A percentile compares a stretch with the other conserved stretches of the same genome.
These are phyloP conservation scores for Phocides pigmalion DNA, from an alignment of 1,140 invertebrate species.

Conservation along the genomic window DNA sequence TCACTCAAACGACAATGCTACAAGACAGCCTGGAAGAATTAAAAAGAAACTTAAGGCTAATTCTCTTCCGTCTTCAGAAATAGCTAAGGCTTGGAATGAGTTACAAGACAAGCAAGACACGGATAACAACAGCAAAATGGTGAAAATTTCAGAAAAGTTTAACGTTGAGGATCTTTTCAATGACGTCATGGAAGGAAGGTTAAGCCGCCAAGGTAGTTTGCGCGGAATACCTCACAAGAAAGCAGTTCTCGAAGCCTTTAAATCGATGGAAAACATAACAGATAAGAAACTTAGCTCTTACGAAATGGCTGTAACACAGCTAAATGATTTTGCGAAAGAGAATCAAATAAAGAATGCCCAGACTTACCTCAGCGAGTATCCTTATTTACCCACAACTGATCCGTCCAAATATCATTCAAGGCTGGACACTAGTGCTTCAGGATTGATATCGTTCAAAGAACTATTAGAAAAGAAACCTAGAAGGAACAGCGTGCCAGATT, in stretches of 20 bases:
- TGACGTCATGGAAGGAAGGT: constrained; percentile 77
- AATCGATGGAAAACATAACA: constrained; percentile 80
- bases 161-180: constrained; percentile 80
- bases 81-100: constrained; percentile 68
- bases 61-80: constrained; percentile 74
- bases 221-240: constrained; percentile 83
- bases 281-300: constrained; percentile 72
- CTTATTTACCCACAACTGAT: constrained; percentile 80
- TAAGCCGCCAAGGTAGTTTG: constrained; percentile 77
- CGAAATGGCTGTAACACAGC: constrained; percentile 72
- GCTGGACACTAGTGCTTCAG: constrained; percentile 72
- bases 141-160: constrained; percentile 83
- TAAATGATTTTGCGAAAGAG: constrained; percentile 68
- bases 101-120: constrained; percentile 55
- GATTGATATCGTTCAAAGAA: constrained; percentile 79
- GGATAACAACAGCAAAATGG: constrained; percentile 55
- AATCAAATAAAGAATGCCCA: constrained; percentile 74
- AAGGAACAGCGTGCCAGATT: constrained; percentile 80
- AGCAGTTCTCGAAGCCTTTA: constrained; percentile 81
- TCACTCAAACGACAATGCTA: constrained; percentile 50
- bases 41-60: constrained; percentile 68
- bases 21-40: constrained; percentile 43
- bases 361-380: constrained; percentile 80
- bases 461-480: constrained; percentile 64
- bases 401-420: constrained; percentile 80